Conservation (phyloP, 2,797 vertebrate genomes). For the Iguana delicatissima region DNA sequence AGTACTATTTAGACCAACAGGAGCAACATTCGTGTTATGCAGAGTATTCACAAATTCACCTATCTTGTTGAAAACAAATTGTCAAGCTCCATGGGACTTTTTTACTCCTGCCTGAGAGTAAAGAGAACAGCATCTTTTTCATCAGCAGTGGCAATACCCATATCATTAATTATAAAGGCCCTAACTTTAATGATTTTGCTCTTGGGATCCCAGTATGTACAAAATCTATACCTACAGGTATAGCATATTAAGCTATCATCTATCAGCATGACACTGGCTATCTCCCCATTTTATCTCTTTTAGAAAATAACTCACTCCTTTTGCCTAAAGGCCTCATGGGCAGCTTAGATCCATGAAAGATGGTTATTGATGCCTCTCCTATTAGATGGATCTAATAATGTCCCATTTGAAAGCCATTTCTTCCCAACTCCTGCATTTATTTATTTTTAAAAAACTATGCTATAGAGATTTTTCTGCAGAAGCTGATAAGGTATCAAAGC, state of each 20-base stretch:
- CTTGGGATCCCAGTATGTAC: not conserved
- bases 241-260: not conserved
- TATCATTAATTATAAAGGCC: not conserved
- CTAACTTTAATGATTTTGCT: constrained; percentile 1
- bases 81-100: no score
- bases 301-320: constrained; percentile 22
- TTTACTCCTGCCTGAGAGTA: no score
- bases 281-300: constrained; percentile 19
- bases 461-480: constrained; percentile 11
- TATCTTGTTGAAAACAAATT: no score
- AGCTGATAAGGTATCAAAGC: not conserved
- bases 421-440: not conserved
- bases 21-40: not conserved
- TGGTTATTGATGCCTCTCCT: not conserved
- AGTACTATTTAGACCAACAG: not conserved
- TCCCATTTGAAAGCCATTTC: not conserved
- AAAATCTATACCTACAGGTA: not conserved
- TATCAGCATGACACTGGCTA: constrained; percentile 11
- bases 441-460: not conserved
- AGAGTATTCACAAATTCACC: no score
- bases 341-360: not conserved
- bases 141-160: no score
- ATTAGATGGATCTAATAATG: constrained; percentile 12
- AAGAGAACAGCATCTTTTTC: no score
- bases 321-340: not conserved